Percentiles rank a stretch among this genome's conserved stretches.
phyloP scores from a whole-genome alignment of 2,888 invertebrate species.

The Amorpha juglandis region DNA sequence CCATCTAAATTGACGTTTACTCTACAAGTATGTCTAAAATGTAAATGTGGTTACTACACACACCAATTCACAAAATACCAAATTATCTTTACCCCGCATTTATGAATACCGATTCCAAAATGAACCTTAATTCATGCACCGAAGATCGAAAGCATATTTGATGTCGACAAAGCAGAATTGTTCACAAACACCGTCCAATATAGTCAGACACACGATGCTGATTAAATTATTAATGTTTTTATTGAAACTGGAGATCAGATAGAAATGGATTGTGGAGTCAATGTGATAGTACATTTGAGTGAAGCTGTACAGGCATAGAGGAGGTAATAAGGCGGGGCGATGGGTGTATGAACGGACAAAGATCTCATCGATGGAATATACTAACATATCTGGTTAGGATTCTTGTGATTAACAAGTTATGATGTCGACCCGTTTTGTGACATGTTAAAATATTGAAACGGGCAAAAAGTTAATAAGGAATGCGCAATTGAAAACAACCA shows the following conservation, averaged over 20 bases:
- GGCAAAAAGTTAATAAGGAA: conserved; percentile 40
- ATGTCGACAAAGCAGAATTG: conserved; percentile 47
- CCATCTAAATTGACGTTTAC: conserved; percentile 83
- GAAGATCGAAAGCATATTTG: conserved; percentile 46
- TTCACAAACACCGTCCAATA: conserved; percentile 59
- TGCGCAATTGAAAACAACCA: conserved; percentile 10
- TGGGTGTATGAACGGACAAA: conserved; percentile 75
- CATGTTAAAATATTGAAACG: conserved; percentile 45
- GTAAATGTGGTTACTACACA: conserved; percentile 80
- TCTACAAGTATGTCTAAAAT: conserved; percentile 78
- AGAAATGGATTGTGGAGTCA: conserved; percentile 56
- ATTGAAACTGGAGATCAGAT: conserved; percentile 70
- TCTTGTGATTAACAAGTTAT: conserved; percentile 64
- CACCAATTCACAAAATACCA: conserved; percentile 63
- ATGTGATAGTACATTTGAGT: conserved; percentile 67
- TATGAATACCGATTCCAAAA: conserved; percentile 40
- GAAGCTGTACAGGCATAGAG: conserved; percentile 69
- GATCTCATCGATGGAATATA: conserved; percentile 72
- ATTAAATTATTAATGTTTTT: conserved; percentile 76
- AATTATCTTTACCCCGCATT: conserved; percentile 39
- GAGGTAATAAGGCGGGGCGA: conserved; percentile 80
- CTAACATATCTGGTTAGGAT: conserved; percentile 61
- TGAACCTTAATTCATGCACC: conserved; percentile 49
- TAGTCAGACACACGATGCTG: conserved; percentile 72
- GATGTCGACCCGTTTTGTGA: conserved; percentile 51